Evolutionary conservation across 1,140 invertebrate genomes (phyloP).

Genomic region (Pseudomyrmex sp.): DNA sequence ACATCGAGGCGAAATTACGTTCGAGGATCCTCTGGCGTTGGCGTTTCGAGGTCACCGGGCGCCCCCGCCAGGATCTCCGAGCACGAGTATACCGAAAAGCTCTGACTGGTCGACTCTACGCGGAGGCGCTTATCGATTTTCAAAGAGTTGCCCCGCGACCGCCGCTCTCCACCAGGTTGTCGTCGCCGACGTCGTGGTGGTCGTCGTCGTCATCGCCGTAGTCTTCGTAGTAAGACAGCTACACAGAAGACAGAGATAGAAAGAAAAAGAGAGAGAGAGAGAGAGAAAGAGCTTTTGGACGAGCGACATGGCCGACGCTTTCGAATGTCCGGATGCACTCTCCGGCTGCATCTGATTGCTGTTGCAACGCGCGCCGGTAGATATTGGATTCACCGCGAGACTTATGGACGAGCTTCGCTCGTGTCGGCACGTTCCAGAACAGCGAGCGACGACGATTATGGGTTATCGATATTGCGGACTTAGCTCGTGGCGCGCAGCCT

Average conservation of each 20-base stretch:
- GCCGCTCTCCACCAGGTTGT: conserved; percentile 63
- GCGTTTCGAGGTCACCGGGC: conserved; percentile 66
- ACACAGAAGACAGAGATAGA: not conserved
- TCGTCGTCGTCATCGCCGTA: conserved; percentile 42
- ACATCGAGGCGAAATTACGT: conserved; percentile 51
- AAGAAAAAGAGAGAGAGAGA: not conserved
- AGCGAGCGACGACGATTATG: conserved; percentile 60
- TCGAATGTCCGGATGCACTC: conserved; percentile 45
- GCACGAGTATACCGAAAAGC: conserved; percentile 73
- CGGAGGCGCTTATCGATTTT: conserved; percentile 74
- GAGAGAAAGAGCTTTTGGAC: not conserved
- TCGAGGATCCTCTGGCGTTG: conserved; percentile 57
- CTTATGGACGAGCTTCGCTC: conserved; percentile 64
- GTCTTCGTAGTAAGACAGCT: conserved; percentile 26
- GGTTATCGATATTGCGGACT: conserved; percentile 69
- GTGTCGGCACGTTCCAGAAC: conserved; percentile 40
- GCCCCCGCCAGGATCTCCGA: conserved; percentile 69
- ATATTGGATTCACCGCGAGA: conserved; percentile 67
- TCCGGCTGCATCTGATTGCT: conserved; percentile 66
- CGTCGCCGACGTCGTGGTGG: conserved; percentile 51
- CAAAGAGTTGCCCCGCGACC: conserved; percentile 73
- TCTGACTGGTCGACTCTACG: conserved; percentile 74
- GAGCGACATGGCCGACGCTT: conserved; percentile 18
- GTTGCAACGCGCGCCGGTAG: conserved; percentile 34
- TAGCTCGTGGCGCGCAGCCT: conserved; percentile 30